Conservation (phyloP, 1,140 invertebrate species). For the Mercenaria mercenaria region DNA sequence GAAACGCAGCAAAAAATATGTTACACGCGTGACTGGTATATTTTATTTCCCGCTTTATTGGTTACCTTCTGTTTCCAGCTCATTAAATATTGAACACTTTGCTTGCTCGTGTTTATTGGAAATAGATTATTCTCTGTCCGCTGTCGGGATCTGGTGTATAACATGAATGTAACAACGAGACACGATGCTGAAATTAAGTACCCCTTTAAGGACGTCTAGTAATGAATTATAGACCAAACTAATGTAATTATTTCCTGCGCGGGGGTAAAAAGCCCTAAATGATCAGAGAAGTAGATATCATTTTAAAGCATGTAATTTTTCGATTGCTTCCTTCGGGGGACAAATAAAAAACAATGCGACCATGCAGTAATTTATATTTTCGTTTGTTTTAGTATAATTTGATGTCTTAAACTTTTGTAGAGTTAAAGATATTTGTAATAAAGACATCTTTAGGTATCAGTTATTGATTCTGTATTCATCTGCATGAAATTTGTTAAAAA, state of each 20-base stretch:
- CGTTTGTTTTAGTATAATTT: too few relatives aligned
- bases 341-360: too few relatives aligned
- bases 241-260: neutral
- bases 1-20: neutral
- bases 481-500: too few relatives aligned
- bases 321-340: too few relatives aligned
- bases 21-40: neutral
- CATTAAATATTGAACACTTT: slow-evolving; percentile 31
- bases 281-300: too few relatives aligned
- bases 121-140: neutral
- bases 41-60: slow-evolving; percentile 27
- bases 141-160: slow-evolving; percentile 1
- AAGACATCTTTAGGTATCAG: too few relatives aligned
- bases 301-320: too few relatives aligned
- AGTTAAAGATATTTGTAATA: too few relatives aligned
- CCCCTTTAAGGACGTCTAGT: neutral
- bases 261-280: too few relatives aligned
- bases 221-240: neutral
- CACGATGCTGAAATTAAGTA: neutral
- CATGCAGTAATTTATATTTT: too few relatives aligned
- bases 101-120: slow-evolving; percentile 13
- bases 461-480: too few relatives aligned
- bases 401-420: too few relatives aligned
- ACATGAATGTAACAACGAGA: neutral
- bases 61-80: slow-evolving; percentile 14